Conservation (phyloP, 2,113 vertebrate genomes). For the Hemichromis elongatus region DNA sequence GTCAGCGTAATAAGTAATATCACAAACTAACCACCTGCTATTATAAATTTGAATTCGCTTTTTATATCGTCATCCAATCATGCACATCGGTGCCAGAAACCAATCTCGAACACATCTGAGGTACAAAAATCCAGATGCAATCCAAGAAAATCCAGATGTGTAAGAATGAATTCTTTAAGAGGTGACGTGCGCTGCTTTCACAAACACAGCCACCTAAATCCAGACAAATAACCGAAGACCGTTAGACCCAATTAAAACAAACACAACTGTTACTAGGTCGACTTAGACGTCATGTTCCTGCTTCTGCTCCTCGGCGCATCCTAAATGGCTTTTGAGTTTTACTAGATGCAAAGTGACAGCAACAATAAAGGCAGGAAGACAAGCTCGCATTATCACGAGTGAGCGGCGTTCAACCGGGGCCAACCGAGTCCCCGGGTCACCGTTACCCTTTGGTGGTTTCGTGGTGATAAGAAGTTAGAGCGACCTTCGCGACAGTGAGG, state of each 20-base stretch:
- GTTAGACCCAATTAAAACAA: background rate
- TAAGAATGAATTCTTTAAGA: background rate
- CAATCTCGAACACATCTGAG: background rate
- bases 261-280: background rate
- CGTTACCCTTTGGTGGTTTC: slow-evolving; percentile 18
- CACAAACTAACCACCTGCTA: background rate
- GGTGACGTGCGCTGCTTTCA: background rate
- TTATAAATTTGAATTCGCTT: background rate
- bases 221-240: background rate
- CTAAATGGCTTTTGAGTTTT: slow-evolving; percentile 9
- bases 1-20: background rate
- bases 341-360: background rate
- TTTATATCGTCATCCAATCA: background rate
- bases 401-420: background rate
- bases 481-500: slow-evolving; percentile 36
- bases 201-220: background rate
- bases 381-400: background rate
- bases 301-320: background rate
- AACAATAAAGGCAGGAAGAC: background rate
- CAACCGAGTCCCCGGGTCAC: background rate
- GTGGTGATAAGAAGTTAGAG: slow-evolving; percentile 31
- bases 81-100: background rate
- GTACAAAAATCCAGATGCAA: background rate
- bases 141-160: background rate
- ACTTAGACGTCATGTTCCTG: background rate